Conservation (phyloP, 1,140 invertebrate species). For the Mylabris phalerata region DNA sequence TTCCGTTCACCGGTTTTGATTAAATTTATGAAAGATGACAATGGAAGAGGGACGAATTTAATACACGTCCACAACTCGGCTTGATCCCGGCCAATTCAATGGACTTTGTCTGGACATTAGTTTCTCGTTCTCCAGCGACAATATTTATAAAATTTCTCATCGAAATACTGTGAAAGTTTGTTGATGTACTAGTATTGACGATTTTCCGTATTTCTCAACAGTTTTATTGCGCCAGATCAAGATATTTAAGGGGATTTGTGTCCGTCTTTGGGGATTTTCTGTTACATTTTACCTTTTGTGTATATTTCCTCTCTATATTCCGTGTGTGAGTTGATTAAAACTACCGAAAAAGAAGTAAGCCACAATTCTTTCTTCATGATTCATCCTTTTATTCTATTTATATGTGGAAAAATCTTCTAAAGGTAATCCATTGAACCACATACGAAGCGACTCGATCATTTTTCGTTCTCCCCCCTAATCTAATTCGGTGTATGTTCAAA, state of each 20-base stretch:
- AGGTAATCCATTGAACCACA: slow-evolving; percentile 1
- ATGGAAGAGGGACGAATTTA: slow-evolving; percentile 24
- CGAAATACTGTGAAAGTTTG: too few relatives aligned
- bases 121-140: too few relatives aligned
- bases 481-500: slow-evolving; percentile 11
- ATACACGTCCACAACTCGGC: slow-evolving; percentile 19
- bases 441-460: neutral
- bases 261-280: slow-evolving; percentile 8
- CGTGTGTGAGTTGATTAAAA: slow-evolving; percentile 4
- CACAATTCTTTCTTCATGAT: neutral
- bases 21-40: slow-evolving; percentile 32
- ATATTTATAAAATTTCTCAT: too few relatives aligned
- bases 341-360: neutral
- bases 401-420: slow-evolving; percentile 14
- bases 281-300: neutral
- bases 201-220: slow-evolving; percentile 10
- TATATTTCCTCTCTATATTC: too few relatives aligned
- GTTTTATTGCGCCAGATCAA: slow-evolving; percentile 11
- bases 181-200: neutral
- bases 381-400: slow-evolving; percentile 1
- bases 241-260: slow-evolving; percentile 14
- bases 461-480: slow-evolving; percentile 3
- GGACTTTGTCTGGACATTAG: slow-evolving; percentile 9
- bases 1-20: slow-evolving; percentile 25
- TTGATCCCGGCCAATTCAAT: slow-evolving; percentile 16